Evolutionary conservation across 2,888 invertebrate genomes (phyloP), one percentile per base, ranked within the genome.

Genomic region (Lithophane socia): DNA sequence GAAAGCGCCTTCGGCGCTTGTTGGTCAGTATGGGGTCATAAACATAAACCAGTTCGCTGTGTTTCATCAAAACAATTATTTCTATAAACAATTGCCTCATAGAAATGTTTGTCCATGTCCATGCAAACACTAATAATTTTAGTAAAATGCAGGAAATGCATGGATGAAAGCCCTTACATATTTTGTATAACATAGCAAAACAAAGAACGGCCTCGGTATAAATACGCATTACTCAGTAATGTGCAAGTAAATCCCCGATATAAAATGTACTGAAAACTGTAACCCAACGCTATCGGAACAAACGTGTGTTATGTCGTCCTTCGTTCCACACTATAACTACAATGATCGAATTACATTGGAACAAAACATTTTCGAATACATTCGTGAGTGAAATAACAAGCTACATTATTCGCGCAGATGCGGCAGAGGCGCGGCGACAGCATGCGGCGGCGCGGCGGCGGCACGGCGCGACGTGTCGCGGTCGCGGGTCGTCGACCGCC

Each of bases 311-410:
- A 47, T 68, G 65, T 77, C 73, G 73, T 85, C 83, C 75, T 79
- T 72, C 73, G 44, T 29, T 72, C 68, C n/a, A 73, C 65, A 77
- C 79, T 74, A 65, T 71, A 74, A 71, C 52, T 64, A 24, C 65
- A 69, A 52, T 73, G 68, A 77, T 87, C 79, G 61, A 77, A 84
- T 87, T 79, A 86, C 84, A 82, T 73, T 73, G 75, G 66, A 80
- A 81, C 76, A 80, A 78, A 82, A 77, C 85, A 79, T 73, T 79
- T 69, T 73, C 44, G 65, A 77, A 77, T 67, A 71, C 54, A 80
- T 73, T 77, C 77, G 74, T 61, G 29, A 70, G 24, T 68, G 75
- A 86, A 89, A 89, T 81, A 88, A 88, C 37, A 90, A 88, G 88
- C 85, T 86, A 86, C 86, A 86, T 86, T 80, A 83, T 83, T 79